phyloP scores from a whole-genome alignment of 2,888 invertebrate species.

The Caenorhabditis macrosperma region DNA sequence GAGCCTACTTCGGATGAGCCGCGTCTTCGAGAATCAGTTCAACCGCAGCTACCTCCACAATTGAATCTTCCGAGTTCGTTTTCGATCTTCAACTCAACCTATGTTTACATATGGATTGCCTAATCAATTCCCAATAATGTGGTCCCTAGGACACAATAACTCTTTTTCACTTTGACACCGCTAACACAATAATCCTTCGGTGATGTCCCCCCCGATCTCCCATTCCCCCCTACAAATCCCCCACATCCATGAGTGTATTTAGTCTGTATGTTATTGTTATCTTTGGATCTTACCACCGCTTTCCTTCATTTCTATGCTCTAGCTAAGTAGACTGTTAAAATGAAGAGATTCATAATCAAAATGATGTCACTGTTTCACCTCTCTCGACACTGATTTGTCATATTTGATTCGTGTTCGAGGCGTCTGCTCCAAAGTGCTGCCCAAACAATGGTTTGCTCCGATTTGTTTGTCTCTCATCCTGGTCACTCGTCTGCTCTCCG shows the following conservation, averaged over 20 bases:
- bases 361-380: not conserved
- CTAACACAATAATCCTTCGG: not conserved
- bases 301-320: constrained; percentile 40
- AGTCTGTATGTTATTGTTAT: constrained; percentile 58
- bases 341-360: constrained; percentile 30
- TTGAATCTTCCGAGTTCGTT: not conserved
- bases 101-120: constrained; percentile 24
- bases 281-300: constrained; percentile 31
- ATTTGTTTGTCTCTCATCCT: constrained; percentile 29
- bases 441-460: constrained; percentile 5
- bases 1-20: constrained; percentile 7
- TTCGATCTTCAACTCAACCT: constrained; percentile 4
- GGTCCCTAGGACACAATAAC: constrained; percentile 45
- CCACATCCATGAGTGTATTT: constrained; percentile 35
- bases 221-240: constrained; percentile 21
- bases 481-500: constrained; percentile 24
- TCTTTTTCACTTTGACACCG: not conserved
- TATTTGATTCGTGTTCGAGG: not conserved
- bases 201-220: not conserved
- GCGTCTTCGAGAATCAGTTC: constrained; percentile 15
- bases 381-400: not conserved
- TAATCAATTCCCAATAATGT: constrained; percentile 51
- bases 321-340: constrained; percentile 39
- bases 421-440: not conserved
- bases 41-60: constrained; percentile 1